phyloP scores from a whole-genome alignment of 2,888 invertebrate genomes.

The Gastrophysa polygoni region DNA sequence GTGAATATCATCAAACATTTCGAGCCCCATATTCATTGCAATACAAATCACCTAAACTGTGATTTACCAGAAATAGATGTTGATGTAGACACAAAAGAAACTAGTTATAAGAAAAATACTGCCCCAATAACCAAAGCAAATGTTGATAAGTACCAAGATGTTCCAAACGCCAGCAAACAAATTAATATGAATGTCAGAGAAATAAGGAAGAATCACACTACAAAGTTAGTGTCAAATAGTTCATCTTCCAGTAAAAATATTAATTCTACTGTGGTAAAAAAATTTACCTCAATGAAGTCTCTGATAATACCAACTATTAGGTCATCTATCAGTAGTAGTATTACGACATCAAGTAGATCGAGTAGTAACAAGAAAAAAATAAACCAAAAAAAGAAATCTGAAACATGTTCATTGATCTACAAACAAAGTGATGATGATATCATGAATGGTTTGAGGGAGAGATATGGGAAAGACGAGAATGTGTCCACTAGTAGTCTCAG shows the following conservation, averaged over 20 bases:
- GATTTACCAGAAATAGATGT: slow-evolving; percentile 28
- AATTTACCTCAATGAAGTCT: neutral
- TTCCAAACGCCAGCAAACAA: neutral
- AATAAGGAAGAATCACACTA: neutral
- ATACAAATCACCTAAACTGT: slow-evolving; percentile 14
- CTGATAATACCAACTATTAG: neutral
- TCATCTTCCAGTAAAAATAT: neutral
- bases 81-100: no score
- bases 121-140: neutral
- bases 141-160: neutral
- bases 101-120: no score
- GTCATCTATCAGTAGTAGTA: neutral
- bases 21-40: slow-evolving; percentile 16
- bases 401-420: slow-evolving; percentile 8
- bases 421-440: neutral
- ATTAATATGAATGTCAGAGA: neutral
- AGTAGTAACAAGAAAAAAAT: neutral
- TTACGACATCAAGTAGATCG: slow-evolving; percentile 1
- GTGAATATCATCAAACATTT: slow-evolving; percentile 24
- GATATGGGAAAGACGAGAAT: neutral
- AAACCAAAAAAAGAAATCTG: slow-evolving; percentile 12
- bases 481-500: neutral
- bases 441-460: neutral
- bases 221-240: neutral
- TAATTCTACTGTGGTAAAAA: neutral